phyloP scores from a whole-genome alignment of 2,113 vertebrate species.

The Cervus canadensis region DNA sequence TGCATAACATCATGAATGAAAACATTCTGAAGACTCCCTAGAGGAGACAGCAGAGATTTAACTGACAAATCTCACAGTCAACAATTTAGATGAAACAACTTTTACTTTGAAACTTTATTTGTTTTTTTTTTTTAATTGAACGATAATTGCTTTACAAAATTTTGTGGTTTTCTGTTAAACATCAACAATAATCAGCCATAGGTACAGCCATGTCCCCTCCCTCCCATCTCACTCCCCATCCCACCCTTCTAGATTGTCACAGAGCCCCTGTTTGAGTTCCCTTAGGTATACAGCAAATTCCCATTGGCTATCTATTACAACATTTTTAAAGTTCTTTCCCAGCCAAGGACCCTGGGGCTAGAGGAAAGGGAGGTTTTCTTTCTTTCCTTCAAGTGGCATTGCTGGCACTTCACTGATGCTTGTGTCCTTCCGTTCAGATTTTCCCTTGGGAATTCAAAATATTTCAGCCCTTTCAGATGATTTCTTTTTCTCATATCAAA shows the following conservation, averaged over 20 bases:
- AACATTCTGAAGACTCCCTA: background rate
- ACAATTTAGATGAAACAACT: background rate
- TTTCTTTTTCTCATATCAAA: background rate
- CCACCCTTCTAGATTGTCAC: background rate
- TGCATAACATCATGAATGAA: background rate
- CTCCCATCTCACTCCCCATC: background rate
- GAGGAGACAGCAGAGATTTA: background rate
- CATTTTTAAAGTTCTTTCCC: background rate
- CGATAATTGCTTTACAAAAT: background rate
- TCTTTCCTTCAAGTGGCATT: background rate
- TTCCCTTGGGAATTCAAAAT: background rate
- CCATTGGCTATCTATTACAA: background rate
- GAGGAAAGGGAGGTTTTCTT: background rate
- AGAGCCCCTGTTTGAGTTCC: background rate
- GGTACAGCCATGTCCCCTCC: background rate
- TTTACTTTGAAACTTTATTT: background rate
- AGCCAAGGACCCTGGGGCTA: background rate
- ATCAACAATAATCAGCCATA: background rate
- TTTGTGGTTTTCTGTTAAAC: background rate
- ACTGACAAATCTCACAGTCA: background rate
- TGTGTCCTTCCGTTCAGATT: background rate
- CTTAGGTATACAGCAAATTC: background rate
- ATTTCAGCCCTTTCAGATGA: background rate
- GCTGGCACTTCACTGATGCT: background rate
- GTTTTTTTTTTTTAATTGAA: background rate